Base-by-base conservation (phyloP, 2,113 vertebrate species). In the Dasyprocta punctata region DNA sequence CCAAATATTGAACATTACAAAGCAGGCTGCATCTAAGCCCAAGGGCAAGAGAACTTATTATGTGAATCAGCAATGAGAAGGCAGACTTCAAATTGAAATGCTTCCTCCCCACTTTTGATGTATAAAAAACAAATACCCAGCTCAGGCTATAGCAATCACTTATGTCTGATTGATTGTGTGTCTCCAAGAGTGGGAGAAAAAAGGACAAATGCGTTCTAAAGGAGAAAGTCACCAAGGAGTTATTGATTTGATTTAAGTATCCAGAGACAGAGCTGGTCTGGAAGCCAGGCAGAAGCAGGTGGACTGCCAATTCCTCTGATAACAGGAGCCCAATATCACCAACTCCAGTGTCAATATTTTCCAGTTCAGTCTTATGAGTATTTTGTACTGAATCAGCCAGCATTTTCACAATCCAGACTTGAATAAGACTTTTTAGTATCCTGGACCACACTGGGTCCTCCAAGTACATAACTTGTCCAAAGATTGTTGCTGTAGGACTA, bases 81-180 rank as follows among this genome's bases (percentile, higher is more conserved):
- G 0, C 11, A 28, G 28, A 26, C 44, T 33, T 8, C 24, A 16
- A 69, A 38, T n/a, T 9, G 30, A 80, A 96, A 80, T 67, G 38
- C 44, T 78, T 69, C 60, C 89, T 93, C 65, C 36, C 22, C 91
- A 93, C 33, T 75, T 85, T 22, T 89, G 83, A 93, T 91, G 56
- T 67, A 54, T 52, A 58, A 82, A 67, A 95, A 98, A 95, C n/a
- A 92, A 86, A 90, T 44, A 58, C 71, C 56, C 61, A 38, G 22
- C 83, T 84, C 54, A n/a, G 24, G 56, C 36, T 87, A 20, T 36
- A 30, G 36, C 22, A 17, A 30, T 94, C 19, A 10, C 86, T 94
- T 49, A 24, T 22, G 26, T 83, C 77, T 90, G 94, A 95, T 95
- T 54, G 97, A 97, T 80, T 77, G 77, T 77, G n/a, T 84, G 94